Conservation (phyloP, 2,797 vertebrate species). For the Clarias laeviceps region DNA sequence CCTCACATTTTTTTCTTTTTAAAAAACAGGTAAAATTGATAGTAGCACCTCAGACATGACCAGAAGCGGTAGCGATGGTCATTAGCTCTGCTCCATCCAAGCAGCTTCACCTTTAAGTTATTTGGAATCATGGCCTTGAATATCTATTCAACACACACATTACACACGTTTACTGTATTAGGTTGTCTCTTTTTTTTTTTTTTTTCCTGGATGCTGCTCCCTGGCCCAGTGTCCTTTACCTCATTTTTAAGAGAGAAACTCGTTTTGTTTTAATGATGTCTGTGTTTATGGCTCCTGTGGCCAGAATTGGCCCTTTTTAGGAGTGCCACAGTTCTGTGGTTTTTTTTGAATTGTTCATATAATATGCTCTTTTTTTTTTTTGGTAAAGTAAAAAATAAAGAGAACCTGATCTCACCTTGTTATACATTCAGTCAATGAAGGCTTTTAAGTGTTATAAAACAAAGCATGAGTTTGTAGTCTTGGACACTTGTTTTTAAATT, state of each 20-base stretch:
- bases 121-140: slow-evolving; percentile 64
- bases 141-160: slow-evolving; percentile 45
- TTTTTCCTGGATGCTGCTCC: slow-evolving; percentile 48
- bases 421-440: background rate
- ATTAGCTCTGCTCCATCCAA: slow-evolving; percentile 16
- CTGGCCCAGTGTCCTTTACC: slow-evolving; percentile 53
- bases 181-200: background rate
- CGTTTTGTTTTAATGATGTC: slow-evolving; percentile 57
- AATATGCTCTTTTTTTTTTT: slow-evolving; percentile 62
- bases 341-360: slow-evolving; percentile 71
- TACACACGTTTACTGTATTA: slow-evolving; percentile 32
- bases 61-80: slow-evolving; percentile 33
- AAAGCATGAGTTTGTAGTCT: background rate
- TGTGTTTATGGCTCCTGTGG: slow-evolving; percentile 48
- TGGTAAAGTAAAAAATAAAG: slow-evolving; percentile 68
- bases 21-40: slow-evolving; percentile 23
- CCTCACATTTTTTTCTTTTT: background rate
- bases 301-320: slow-evolving; percentile 58
- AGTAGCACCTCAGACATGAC: slow-evolving; percentile 49
- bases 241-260: slow-evolving; percentile 56
- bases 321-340: slow-evolving; percentile 61
- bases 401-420: slow-evolving; percentile 44
- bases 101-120: slow-evolving; percentile 63
- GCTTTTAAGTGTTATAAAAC: background rate
- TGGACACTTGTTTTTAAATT: too few relatives aligned